Percentiles rank a stretch among this genome's conserved stretches.
Evolutionary conservation across 2,888 invertebrate genomes (phyloP).

Genomic region (Lucinisca nassula): DNA sequence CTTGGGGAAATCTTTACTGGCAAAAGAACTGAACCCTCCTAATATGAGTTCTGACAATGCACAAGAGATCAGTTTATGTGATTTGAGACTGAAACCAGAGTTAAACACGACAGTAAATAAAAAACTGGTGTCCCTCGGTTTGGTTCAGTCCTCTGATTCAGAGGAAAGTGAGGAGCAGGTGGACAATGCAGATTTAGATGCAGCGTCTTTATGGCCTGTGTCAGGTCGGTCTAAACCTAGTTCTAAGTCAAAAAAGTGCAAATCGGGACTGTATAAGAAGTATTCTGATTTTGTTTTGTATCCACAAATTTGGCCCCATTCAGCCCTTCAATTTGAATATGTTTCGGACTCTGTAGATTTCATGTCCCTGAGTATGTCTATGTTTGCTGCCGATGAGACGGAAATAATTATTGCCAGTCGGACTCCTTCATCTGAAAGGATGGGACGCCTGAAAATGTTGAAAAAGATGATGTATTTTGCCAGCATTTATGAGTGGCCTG

Average conservation of each 20-base stretch:
- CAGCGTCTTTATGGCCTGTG: neutral
- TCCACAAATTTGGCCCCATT: no score
- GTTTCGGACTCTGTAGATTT: neutral
- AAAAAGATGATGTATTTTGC: slow-evolving; percentile 18
- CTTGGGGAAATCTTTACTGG: neutral
- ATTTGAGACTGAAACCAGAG: neutral
- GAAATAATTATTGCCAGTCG: slow-evolving; percentile 2
- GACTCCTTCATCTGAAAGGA: neutral
- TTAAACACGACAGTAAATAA: neutral
- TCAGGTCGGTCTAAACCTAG: neutral
- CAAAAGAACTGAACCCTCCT: neutral
- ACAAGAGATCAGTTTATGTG: neutral
- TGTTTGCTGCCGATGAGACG: neutral
- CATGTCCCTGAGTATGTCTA: neutral
- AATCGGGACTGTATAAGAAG: neutral
- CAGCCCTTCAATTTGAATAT: neutral
- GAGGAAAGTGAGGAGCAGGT: neutral
- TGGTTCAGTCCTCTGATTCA: neutral
- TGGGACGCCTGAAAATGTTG: neutral
- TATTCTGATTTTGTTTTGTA: no score
- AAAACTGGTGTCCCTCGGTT: neutral
- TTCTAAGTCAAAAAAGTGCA: neutral
- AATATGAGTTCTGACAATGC: no score
- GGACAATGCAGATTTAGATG: neutral
- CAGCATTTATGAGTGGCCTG: slow-evolving; percentile 28